These are phyloP conservation scores for Colostygia pectinataria DNA, from an alignment of 2,888 invertebrate species.

Conservation along the genomic window DNA sequence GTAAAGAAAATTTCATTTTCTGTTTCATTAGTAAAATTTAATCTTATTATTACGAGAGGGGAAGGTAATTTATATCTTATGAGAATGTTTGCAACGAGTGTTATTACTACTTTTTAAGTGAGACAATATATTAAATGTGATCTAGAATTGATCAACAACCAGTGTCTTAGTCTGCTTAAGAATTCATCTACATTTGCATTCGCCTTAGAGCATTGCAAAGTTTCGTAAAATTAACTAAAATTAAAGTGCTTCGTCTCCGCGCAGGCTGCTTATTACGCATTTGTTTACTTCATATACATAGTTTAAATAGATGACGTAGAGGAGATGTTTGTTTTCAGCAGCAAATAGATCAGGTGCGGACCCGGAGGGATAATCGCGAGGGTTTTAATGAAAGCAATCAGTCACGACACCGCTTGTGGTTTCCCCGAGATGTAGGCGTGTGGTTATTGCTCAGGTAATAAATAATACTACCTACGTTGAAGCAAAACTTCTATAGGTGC, in stretches of 20 bases:
- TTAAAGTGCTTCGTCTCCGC: conserved; percentile 19
- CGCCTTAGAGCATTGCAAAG: not conserved
- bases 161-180: not conserved
- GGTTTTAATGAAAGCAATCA: conserved; percentile 56
- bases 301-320: conserved; percentile 17
- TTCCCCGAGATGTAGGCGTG: conserved; percentile 2
- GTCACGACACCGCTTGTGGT: conserved; percentile 41
- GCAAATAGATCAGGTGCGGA: conserved; percentile 46
- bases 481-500: no score
- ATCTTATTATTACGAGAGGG: conserved; percentile 70
- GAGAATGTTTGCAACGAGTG: conserved; percentile 50
- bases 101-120: no score
- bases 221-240: conserved; percentile 10
- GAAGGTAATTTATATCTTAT: conserved; percentile 61
- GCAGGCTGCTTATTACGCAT: conserved; percentile 13
- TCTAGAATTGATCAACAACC: no score
- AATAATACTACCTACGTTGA: not conserved
- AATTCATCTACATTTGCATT: not conserved
- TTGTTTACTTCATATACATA: conserved; percentile 14
- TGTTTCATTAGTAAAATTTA: conserved; percentile 78
- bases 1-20: conserved; percentile 71
- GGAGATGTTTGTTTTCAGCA: conserved; percentile 28
- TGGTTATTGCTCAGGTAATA: conserved; percentile 2
- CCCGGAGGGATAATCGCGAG: conserved; percentile 45
- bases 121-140: no score